Evolutionary conservation across 1,140 invertebrate genomes (phyloP), one percentile per base, ranked within the genome.

Genomic region (Ridgeia piscesae): DNA sequence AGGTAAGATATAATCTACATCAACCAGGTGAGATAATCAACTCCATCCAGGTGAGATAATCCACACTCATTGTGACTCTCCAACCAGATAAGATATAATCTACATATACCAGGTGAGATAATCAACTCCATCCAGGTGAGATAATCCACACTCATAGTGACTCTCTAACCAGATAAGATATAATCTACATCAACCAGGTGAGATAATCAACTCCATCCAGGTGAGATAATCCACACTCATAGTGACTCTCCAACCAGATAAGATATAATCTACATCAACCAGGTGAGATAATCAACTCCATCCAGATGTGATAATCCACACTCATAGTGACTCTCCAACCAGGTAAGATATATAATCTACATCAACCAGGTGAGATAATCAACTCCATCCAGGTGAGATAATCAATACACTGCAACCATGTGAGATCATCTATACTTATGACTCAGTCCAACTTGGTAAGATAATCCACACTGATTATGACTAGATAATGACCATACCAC

Each of bases 11-110:
- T 50, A 21, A 50, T 50, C 0, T 21, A 50, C 48, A 11, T 21
- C 0, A 50, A 50, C 48, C 48, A 50, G 48, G 48, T 50, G 48
- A 50, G 48, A 50, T 50, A 21, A 50, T 50, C 48, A 99, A 99
- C 96, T 99, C 99, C 33, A 99, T 99, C 97, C 99, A 99, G 96
- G 96, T 96, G 21, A 92, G 89, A 89, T 33, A 99, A 95, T 97
- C 99, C 92, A 99, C n/a, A 99, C 96, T 99, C 1, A 99, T 99
- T 95, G 99, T 99, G 0, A 99, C 99, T 0, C 99, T 21, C 99
- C 33, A 99, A 99, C 97, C 99, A 99, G 96, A 95, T 96, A 9
- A 92, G 89, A 33, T 21, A 21, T 50, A 21, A 50, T 50, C 0
- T 21, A 50, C 48, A 11, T 21, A 0, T 11, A 50, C 48, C 48